Conservation (phyloP, 1,140 invertebrate genomes). For the Oryctes rhinoceros region DNA sequence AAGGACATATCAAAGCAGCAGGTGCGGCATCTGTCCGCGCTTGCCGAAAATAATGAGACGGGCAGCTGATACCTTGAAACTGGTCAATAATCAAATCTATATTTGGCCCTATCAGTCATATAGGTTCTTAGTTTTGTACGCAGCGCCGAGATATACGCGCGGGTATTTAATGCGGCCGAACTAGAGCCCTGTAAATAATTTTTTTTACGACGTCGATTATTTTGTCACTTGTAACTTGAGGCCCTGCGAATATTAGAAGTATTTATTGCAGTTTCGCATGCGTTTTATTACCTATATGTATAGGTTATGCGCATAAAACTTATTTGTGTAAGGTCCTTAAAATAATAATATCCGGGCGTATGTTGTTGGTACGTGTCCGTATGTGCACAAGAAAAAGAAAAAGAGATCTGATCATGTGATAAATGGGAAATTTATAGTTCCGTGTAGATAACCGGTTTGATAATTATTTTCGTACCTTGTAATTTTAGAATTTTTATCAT, state of each 20-base stretch:
- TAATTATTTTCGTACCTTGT: slow-evolving; percentile 8
- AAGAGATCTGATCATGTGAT: slow-evolving; percentile 23
- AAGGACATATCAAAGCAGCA: slow-evolving; percentile 44
- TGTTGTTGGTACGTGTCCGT: not conserved
- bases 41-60: slow-evolving; percentile 36
- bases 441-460: slow-evolving; percentile 2
- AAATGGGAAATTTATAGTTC: slow-evolving; percentile 11
- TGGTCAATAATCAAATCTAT: slow-evolving; percentile 30
- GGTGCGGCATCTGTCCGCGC: slow-evolving; percentile 37
- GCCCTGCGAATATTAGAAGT: not conserved
- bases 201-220: slow-evolving; percentile 19
- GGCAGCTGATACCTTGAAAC: slow-evolving; percentile 33
- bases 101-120: slow-evolving; percentile 25
- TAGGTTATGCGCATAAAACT: not conserved
- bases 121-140: not conserved
- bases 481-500: not conserved
- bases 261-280: slow-evolving; percentile 13
- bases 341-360: not conserved
- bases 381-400: not conserved
- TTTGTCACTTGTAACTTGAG: not conserved
- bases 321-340: not conserved
- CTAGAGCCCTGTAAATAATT: not conserved
- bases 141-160: not conserved
- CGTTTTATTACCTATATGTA: slow-evolving; percentile 5
- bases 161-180: not conserved